These are phyloP conservation scores for Macrocentrus cingulum DNA, from an alignment of 1,140 invertebrate genomes.

Conservation along the genomic window DNA sequence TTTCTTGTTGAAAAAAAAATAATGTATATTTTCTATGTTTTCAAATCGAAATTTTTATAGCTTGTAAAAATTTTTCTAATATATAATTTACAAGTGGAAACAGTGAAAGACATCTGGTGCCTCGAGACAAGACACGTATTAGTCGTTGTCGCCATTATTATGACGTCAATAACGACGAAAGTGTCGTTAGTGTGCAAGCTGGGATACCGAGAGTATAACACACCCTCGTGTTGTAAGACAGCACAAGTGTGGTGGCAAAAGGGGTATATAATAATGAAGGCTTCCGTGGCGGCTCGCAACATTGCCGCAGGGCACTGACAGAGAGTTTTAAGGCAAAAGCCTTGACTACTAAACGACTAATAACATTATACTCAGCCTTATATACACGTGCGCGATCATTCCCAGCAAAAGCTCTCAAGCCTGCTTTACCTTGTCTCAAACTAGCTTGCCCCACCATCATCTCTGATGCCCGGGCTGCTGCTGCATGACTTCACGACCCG, in stretches of 20 bases:
- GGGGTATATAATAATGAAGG: conserved; percentile 2
- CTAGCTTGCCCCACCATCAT: background rate
- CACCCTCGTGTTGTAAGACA: no score
- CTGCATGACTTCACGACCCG: no score
- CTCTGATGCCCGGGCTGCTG: background rate
- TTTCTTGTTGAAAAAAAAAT: no score
- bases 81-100: conserved; percentile 12
- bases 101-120: conserved; percentile 1
- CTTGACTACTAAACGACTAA: conserved; percentile 25
- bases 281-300: conserved; percentile 1
- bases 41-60: no score
- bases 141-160: conserved; percentile 13
- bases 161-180: conserved; percentile 19
- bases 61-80: background rate
- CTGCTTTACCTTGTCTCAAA: background rate
- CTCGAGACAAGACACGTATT: conserved; percentile 7
- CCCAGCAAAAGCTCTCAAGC: background rate
- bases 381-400: conserved; percentile 28
- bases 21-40: no score
- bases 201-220: background rate
- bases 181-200: conserved; percentile 31
- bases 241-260: background rate
- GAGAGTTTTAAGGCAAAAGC: conserved; percentile 25
- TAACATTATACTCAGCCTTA: conserved; percentile 33
- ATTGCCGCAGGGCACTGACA: background rate